Base-by-base conservation (phyloP, 2,888 invertebrate genomes). In the Bombyx huttoni region DNA sequence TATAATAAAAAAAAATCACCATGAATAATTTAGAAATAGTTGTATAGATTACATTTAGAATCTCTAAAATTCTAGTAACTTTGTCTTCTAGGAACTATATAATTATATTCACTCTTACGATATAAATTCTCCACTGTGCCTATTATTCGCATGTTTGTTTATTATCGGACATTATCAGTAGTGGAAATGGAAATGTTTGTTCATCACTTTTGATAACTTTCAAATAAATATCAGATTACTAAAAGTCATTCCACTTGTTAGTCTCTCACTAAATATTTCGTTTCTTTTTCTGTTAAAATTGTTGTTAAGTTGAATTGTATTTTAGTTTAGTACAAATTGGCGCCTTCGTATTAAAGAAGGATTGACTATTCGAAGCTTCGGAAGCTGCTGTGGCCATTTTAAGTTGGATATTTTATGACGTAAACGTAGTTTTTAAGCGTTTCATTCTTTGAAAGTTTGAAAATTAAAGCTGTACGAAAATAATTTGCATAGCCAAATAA, bases 401-500 rank as follows among this genome's bases (percentile, higher is more conserved):
- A 69, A 71, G 71, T 85, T 84, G 73, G 77, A 78, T 82, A 77
- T 81, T 75, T 68, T 71, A 69, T 74, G 71, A 74, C 65, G 74
- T 71, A 65, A 68, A 63, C 7, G 46, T 81, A 78, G 74, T 70
- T 54, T 68, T 62, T 82, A 82, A 79, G 78, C 70, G 68, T 75
- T 70, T 75, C 75, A 76, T 70, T 75, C 70, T 74, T 75, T 75
- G 71, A 75, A 75, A 72, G 65, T 67, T 78, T 75, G 71, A 78
- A 68, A 68, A 76, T 40, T 70, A 63, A 73, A 75, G 72, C 64
- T 82, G 79, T 82, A 84, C 75, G 68, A 60, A 70, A 68, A 76
- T 79, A 63, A 79, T 73, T 76, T 78, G 77, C 70, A 80, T 84
- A 83, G 80, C 78, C 73, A 78, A 86, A 84, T 86, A 83, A 87